A percentile compares a stretch with the other conserved stretches of the same genome.
phyloP scores from a whole-genome alignment of 2,113 vertebrate genomes.

The Passer domesticus region DNA sequence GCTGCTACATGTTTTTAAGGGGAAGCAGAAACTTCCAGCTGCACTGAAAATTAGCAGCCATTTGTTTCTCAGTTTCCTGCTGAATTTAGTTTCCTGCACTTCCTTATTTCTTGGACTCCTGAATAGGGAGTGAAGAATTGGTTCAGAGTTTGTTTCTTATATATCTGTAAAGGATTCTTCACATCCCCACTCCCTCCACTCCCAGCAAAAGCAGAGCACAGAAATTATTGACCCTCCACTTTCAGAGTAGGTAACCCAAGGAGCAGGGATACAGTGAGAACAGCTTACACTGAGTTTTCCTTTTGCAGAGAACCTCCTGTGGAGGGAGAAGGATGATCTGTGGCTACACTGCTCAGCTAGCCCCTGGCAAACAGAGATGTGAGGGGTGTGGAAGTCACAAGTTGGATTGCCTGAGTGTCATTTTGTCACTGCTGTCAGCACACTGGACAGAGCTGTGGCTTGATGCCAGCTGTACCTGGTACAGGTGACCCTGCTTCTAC shows the following conservation, averaged over 20 bases:
- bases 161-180: neutral
- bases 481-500: neutral
- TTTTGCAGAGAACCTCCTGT: neutral
- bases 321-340: neutral
- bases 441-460: neutral
- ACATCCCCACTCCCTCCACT: neutral
- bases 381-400: neutral
- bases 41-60: neutral
- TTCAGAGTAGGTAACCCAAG: neutral
- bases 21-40: neutral
- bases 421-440: neutral
- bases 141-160: neutral
- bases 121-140: neutral
- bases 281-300: neutral
- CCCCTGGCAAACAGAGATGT: neutral
- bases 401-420: neutral
- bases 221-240: accelerated
- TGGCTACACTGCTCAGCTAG: neutral
- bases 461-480: neutral
- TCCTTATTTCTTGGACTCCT: neutral
- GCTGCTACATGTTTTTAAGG: neutral
- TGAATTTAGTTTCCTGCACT: neutral
- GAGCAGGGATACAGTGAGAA: neutral
- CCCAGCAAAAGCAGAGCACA: neutral
- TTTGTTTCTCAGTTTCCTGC: neutral